Evolutionary conservation across 2,888 invertebrate genomes (phyloP), one percentile per base, ranked within the genome.

Genomic region (Microplitis manilae): DNA sequence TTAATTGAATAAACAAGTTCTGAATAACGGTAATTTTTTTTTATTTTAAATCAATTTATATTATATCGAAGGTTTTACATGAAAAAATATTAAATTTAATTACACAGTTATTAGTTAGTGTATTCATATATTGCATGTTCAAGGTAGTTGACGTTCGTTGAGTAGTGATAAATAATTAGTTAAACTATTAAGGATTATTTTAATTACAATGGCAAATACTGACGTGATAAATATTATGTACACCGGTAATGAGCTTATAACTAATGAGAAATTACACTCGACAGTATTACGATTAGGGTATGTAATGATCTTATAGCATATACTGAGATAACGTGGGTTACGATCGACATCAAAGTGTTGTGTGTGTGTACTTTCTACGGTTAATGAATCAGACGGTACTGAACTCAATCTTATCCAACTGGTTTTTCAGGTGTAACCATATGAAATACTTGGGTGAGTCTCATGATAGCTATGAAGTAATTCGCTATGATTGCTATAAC

Each of bases 391-490:
- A 72, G 30, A 72, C 15, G 15, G 17, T 30, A 20, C 30, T n/a
- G 13, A 60, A 41, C 61, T 72, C 60, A 61, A 62, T 72, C 61
- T 72, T 72, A 72, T 72, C 71, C 40, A 38, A 72, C 71, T n/a
- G 40, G 71, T 72, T 72, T 72, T 72, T 62, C 71, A 72, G 71
- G 71, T 72, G 62, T 38, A 60, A 72, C 40, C 62, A 61, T 72
- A 62, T 62, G 61, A 72, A 72, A 50, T 62, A 72, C 62, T 30
- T 72, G 38, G 62, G 50, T 50, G 13, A 13, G 50, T 50, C 50
- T 50, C 30, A 30, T 50, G 50, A 50, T 8, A 13, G 8, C 13
- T 50, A 13, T 50, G 30, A 30, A 30, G 30, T 30, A 30, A 30
- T 30, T 30, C 30, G 30, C 30, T 30, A 30, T 30, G 30, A 30